Percentiles rank a stretch among this genome's conserved stretches.
phyloP scores from a whole-genome alignment of 2,888 invertebrate species.

The Zaprionus bogoriensis region DNA sequence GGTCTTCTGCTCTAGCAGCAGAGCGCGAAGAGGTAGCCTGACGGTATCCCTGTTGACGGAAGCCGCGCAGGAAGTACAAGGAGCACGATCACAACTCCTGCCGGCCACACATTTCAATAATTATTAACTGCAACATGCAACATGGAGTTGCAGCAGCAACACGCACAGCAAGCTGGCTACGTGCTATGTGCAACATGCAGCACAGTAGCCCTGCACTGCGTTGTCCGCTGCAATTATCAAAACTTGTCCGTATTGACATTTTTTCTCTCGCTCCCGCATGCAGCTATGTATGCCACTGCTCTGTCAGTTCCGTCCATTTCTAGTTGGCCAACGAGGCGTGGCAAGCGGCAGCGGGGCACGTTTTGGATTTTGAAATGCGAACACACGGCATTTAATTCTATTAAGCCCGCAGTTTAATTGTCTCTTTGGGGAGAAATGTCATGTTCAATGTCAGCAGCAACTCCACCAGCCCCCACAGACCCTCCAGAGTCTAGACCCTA shows the following conservation, averaged over 20 bases:
- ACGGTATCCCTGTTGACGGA: slow-evolving; percentile 45
- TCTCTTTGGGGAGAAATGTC: slow-evolving; percentile 70
- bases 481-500: too few species aligned
- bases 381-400: slow-evolving; percentile 79
- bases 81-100: slow-evolving; percentile 76
- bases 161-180: slow-evolving; percentile 17
- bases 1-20: slow-evolving; percentile 51
- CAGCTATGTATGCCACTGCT: slow-evolving; percentile 11
- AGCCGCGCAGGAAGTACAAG: slow-evolving; percentile 77
- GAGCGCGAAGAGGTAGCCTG: slow-evolving; percentile 60
- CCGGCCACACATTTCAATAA: slow-evolving; percentile 78
- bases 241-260: slow-evolving; percentile 78
- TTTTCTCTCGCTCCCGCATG: slow-evolving; percentile 21
- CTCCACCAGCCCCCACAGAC: slow-evolving; percentile 4
- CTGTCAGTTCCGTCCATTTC: neutral
- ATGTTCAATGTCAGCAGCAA: slow-evolving; percentile 72
- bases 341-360: slow-evolving; percentile 28
- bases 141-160: slow-evolving; percentile 48
- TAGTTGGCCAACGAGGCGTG: slow-evolving; percentile 36
- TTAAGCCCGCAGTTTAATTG: slow-evolving; percentile 77
- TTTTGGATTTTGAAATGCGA: slow-evolving; percentile 76
- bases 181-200: slow-evolving; percentile 63
- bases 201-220: slow-evolving; percentile 64
- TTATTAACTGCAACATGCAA: slow-evolving; percentile 79
- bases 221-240: slow-evolving; percentile 78